Evolutionary conservation across 2,113 vertebrate genomes (phyloP).

Genomic region (Narcine bancroftii): DNA sequence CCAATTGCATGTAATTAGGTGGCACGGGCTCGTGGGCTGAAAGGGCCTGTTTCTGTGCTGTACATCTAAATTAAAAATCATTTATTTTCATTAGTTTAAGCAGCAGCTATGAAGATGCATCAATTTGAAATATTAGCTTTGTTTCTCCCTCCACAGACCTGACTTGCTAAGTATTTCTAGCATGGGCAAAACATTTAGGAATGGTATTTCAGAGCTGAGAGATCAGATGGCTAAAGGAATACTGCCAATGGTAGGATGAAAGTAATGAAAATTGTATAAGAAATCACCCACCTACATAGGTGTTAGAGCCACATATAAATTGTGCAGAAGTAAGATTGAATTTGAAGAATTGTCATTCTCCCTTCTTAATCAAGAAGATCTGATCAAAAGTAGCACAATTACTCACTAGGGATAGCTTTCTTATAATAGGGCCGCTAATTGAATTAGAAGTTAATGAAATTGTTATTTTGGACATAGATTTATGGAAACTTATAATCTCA

Average conservation of each 20-base stretch:
- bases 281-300: neutral
- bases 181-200: neutral
- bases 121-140: no score
- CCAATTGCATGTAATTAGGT: no score
- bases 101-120: no score
- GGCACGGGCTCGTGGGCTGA: no score
- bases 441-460: slow-evolving; percentile 17
- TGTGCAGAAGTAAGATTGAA: neutral
- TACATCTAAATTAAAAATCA: no score
- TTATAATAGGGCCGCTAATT: slow-evolving; percentile 21
- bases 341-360: neutral
- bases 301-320: neutral
- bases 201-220: neutral
- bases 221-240: neutral
- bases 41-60: no score
- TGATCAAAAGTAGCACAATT: slow-evolving; percentile 14
- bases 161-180: no score
- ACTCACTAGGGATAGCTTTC: neutral
- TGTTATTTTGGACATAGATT: slow-evolving; percentile 6
- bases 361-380: neutral
- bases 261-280: neutral
- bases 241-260: neutral
- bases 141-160: no score
- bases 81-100: no score
- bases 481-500: neutral